These are phyloP conservation scores for Blastomussa wellsi DNA, from an alignment of 92 coral and sea anemone species.

Conservation along the genomic window DNA sequence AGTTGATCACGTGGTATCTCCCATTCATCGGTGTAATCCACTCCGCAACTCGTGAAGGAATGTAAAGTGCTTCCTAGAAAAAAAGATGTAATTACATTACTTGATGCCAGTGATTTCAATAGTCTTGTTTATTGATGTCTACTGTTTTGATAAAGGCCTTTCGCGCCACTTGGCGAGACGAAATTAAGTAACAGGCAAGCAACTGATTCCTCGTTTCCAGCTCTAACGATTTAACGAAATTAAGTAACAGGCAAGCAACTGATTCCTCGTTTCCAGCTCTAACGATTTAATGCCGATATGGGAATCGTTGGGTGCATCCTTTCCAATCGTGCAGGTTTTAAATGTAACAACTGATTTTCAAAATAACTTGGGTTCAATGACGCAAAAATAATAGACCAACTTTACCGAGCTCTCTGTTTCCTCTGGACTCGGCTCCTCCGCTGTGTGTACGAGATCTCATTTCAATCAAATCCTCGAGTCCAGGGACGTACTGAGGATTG, in stretches of 20 bases:
- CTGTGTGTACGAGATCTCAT: constrained; percentile 52
- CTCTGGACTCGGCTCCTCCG: constrained; percentile 39
- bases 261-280: neutral
- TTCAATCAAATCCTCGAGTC: constrained; percentile 69
- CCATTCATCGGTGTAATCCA: constrained; percentile 61
- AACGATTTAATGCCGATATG: no score
- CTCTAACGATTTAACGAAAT: no score
- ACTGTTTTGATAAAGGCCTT: neutral
- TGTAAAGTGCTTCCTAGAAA: constrained; percentile 25
- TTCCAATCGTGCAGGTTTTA: no score
- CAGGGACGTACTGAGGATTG: constrained; percentile 20
- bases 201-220: neutral
- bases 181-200: neutral
- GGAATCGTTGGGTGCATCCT: no score
- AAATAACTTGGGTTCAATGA: no score
- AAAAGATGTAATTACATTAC: neutral
- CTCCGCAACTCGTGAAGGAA: constrained; percentile 13
- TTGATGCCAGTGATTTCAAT: neutral
- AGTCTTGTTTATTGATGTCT: neutral
- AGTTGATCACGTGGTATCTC: constrained; percentile 74
- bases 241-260: no score
- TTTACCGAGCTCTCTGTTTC: constrained; percentile 43
- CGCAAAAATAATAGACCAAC: neutral
- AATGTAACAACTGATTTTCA: no score
- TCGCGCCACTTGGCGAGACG: neutral